phyloP scores from a whole-genome alignment of 2,888 invertebrate species.

The Amorpha juglandis region DNA sequence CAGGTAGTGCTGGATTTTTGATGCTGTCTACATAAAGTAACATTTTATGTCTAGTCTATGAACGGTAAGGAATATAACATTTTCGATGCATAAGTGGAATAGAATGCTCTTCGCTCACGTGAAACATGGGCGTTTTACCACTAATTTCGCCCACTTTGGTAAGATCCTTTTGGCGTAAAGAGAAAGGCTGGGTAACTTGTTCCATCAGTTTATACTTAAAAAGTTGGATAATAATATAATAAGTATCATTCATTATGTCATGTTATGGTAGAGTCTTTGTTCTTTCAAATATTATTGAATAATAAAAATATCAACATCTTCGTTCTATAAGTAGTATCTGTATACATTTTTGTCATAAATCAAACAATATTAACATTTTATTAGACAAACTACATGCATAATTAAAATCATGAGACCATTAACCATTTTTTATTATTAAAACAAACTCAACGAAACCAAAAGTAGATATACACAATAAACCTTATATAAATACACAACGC shows the following conservation, averaged over 20 bases:
- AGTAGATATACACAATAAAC: background rate
- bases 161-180: background rate
- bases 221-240: too few relatives aligned
- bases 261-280: too few relatives aligned
- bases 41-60: background rate
- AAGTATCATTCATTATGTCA: too few relatives aligned
- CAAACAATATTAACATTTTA: too few relatives aligned
- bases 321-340: too few relatives aligned
- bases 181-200: background rate
- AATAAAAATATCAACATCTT: too few relatives aligned
- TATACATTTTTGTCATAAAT: background rate
- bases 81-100: background rate
- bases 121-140: background rate
- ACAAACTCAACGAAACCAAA: background rate
- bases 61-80: background rate
- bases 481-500: constrained; percentile 1
- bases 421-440: too few relatives aligned
- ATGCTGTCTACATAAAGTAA: too few relatives aligned
- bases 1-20: too few relatives aligned
- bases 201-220: background rate
- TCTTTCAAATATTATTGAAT: too few relatives aligned
- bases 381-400: too few relatives aligned
- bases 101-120: background rate
- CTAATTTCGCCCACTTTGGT: constrained; percentile 8
- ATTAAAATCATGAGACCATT: too few relatives aligned